These are phyloP conservation scores for Acrobasis suavella DNA, from an alignment of 2,888 invertebrate species.

Conservation along the genomic window DNA sequence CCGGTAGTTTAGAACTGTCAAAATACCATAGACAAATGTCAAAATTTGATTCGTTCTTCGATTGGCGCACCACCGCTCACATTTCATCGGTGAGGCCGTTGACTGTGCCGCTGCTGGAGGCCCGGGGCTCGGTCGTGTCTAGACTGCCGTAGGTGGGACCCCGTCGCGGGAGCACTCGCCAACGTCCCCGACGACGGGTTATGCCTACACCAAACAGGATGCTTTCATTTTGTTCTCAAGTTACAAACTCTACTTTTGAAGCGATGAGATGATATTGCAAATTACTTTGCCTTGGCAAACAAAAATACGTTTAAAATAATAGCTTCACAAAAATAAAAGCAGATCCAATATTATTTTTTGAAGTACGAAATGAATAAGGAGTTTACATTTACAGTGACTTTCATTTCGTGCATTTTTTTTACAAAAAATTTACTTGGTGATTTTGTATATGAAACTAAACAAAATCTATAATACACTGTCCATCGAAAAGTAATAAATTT, in stretches of 20 bases:
- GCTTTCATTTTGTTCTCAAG: conserved; percentile 18
- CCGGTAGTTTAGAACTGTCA: background rate
- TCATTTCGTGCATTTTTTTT: no score
- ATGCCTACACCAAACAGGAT: conserved; percentile 60
- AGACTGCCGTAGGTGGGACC: conserved; percentile 85
- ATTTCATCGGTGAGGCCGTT: conserved; percentile 71
- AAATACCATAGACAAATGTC: background rate
- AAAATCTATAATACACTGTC: no score
- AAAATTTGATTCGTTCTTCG: conserved; percentile 16
- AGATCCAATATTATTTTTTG: background rate
- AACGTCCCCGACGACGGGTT: conserved; percentile 77
- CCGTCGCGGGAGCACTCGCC: conserved; percentile 69
- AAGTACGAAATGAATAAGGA: background rate
- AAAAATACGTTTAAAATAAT: background rate
- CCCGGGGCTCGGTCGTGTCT: conserved; percentile 65
- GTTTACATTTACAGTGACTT: no score
- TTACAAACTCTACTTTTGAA: background rate
- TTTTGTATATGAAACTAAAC: no score
- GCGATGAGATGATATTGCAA: background rate
- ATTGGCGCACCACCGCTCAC: conserved; percentile 39
- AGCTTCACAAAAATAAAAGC: background rate
- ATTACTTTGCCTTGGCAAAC: background rate
- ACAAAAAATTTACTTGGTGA: no score
- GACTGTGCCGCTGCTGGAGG: conserved; percentile 60
- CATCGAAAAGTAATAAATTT: no score